Evolutionary conservation across 2,888 invertebrate genomes (phyloP), one percentile per base, ranked within the genome.

Genomic region (Synanthedon myopaeformis): DNA sequence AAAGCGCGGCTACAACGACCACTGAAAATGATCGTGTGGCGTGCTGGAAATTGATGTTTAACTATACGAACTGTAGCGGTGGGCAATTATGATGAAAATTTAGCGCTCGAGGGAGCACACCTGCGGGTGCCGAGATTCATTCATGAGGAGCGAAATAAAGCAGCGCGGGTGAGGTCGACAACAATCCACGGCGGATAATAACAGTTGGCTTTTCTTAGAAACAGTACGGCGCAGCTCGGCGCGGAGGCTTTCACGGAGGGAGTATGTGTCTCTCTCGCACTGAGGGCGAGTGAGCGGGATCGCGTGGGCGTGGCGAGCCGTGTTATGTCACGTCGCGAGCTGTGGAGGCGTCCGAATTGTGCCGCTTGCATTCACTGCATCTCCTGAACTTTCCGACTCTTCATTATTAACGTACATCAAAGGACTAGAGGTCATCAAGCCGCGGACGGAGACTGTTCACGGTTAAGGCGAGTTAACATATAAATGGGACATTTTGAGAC

Each of bases 121-220:
- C 86, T 86, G 86, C 82, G 70, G 76, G 74, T 75, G 68, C 64
- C 60, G 70, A 67, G 65, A 68, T 82, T 83, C 86, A 86, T 87
- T 87, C 86, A 87, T 84, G 79, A 74, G 67, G 62, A 69, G 67
- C 65, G 66, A 70, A 76, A 74, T 72, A 67, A 76, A 72, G 70
- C 72, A 70, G 69, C 74, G 71, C 35, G 35, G 35, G 35, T 74
- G 74, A 75, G 74, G 72, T 75, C 78, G 82, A 82, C 76, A 85
- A 82, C 79, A 80, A 82, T 79, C 82, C 76, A 69, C 72, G 70
- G 65, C 71, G 69, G 81, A 77, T 85, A 86, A 85, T 86, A 85
- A 82, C 86, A 77, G 82, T 84, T 83, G 81, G 80, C 76, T 84
- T 84, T 85, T 85, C 86, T 84, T 64, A 71, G 86, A 85, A 85